phyloP scores from a whole-genome alignment of 2,113 vertebrate genomes.

The Rhinopomastus cyanomelas region DNA sequence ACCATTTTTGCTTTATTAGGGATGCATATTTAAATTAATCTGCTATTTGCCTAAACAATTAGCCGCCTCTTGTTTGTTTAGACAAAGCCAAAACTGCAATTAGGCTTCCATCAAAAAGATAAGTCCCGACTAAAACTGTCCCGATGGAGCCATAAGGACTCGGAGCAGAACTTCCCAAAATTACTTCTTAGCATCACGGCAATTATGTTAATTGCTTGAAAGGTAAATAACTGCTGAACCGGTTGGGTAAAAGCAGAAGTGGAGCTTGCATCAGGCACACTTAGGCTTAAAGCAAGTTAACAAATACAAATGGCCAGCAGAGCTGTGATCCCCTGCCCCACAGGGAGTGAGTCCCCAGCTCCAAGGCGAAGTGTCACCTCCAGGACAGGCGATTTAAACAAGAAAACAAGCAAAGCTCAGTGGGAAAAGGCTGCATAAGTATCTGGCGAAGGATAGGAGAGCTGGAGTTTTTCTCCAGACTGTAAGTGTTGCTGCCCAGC shows the following conservation, averaged over 20 bases:
- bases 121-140: conserved; percentile 81
- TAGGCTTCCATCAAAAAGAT: conserved; percentile 83
- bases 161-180: conserved; percentile 79
- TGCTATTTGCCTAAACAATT: conserved; percentile 88
- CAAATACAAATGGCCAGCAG: not conserved
- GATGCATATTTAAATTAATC: conserved; percentile 90
- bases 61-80: conserved; percentile 77
- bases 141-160: conserved; percentile 75
- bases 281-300: conserved; percentile 40
- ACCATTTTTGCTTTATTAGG: conserved; percentile 85
- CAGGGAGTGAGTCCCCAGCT: not conserved
- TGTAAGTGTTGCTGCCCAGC: not conserved
- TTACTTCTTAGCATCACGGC: conserved; percentile 81
- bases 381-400: not conserved
- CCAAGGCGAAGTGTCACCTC: not conserved
- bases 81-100: conserved; percentile 84
- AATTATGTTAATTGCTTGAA: conserved; percentile 82
- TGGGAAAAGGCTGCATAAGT: fast-evolving
- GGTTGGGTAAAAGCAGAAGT: conserved; percentile 58
- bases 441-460: not conserved
- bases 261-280: not conserved
- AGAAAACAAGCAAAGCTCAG: not conserved
- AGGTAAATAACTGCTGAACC: conserved; percentile 83
- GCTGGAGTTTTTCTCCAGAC: not conserved
- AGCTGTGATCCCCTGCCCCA: not conserved